Evolutionary conservation across 1,140 invertebrate genomes (phyloP).

Genomic region (Heliconius hermathena): DNA sequence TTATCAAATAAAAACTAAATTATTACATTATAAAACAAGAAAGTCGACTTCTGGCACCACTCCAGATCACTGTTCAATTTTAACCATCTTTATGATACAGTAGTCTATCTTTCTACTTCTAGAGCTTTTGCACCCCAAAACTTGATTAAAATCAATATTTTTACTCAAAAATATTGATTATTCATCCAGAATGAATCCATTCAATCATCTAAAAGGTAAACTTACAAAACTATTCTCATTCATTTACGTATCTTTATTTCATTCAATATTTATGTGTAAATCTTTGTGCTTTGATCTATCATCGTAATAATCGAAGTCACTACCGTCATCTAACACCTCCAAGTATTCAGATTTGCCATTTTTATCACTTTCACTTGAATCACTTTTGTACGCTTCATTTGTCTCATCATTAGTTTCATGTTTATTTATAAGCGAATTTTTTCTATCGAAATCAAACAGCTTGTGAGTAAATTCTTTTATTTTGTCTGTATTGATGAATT

Average conservation of each 20-base stretch:
- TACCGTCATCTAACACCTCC: slow-evolving; percentile 76
- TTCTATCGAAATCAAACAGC: slow-evolving; percentile 60
- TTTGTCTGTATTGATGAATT: slow-evolving; percentile 60
- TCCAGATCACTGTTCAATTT: neutral
- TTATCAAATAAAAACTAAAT: neutral
- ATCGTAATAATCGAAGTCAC: slow-evolving; percentile 54
- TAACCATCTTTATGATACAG: no score
- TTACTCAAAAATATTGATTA: neutral
- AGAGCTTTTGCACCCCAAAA: neutral
- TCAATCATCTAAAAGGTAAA: neutral
- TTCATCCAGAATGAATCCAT: neutral
- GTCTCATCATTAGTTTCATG: slow-evolving; percentile 36
- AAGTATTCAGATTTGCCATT: slow-evolving; percentile 70
- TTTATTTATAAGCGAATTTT: slow-evolving; percentile 50
- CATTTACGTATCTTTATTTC: neutral
- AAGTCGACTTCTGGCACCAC: neutral
- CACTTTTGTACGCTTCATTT: slow-evolving; percentile 58
- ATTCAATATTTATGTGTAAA: slow-evolving; percentile 45
- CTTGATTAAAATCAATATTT: neutral
- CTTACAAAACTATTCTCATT: neutral
- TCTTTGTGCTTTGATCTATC: slow-evolving; percentile 29
- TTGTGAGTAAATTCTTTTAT: slow-evolving; percentile 64
- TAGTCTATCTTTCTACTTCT: neutral
- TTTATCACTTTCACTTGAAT: slow-evolving; percentile 53
- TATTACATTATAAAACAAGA: neutral